Evolutionary conservation across 2,113 vertebrate genomes (phyloP).

Genomic region (Leptobrachium ailaonicum): DNA sequence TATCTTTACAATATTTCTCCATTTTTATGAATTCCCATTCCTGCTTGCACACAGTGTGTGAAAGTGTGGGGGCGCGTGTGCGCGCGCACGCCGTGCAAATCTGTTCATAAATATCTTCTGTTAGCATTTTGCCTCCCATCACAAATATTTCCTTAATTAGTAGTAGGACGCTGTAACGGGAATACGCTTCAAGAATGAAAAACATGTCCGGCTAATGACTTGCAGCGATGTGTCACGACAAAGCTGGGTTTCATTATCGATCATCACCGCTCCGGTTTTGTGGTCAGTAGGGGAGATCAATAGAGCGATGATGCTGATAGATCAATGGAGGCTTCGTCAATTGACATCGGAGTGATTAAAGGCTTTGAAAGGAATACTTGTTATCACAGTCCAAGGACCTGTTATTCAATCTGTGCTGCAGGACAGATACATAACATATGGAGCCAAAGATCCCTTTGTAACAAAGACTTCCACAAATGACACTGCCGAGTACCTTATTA

Average conservation of each 20-base stretch:
- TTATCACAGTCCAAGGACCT: conserved; percentile 14
- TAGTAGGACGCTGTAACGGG: neutral
- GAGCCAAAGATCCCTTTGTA: neutral
- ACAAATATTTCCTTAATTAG: conserved; percentile 2
- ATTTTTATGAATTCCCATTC: too few relatives aligned
- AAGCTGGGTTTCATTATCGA: conserved; percentile 42
- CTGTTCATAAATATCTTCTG: neutral
- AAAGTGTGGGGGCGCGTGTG: too few relatives aligned
- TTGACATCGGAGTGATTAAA: conserved; percentile 35
- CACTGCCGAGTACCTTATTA: neutral
- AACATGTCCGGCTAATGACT: conserved; percentile 26
- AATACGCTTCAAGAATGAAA: conserved; percentile 19
- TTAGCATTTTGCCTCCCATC: conserved; percentile 13
- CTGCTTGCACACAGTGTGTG: too few relatives aligned
- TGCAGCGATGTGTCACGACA: neutral
- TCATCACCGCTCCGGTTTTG: conserved; percentile 13
- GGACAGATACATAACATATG: conserved; percentile 24
- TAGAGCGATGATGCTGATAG: conserved; percentile 26
- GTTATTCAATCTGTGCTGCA: conserved; percentile 18
- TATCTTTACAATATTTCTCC: too few relatives aligned
- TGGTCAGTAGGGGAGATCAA: conserved; percentile 3
- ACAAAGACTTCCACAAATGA: neutral
- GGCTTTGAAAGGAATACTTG: conserved; percentile 25
- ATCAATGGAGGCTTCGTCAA: conserved; percentile 31
- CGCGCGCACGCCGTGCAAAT: too few relatives aligned